Base-by-base conservation (phyloP, 1,140 invertebrate species). In the Caenorhabditis brenneri region DNA sequence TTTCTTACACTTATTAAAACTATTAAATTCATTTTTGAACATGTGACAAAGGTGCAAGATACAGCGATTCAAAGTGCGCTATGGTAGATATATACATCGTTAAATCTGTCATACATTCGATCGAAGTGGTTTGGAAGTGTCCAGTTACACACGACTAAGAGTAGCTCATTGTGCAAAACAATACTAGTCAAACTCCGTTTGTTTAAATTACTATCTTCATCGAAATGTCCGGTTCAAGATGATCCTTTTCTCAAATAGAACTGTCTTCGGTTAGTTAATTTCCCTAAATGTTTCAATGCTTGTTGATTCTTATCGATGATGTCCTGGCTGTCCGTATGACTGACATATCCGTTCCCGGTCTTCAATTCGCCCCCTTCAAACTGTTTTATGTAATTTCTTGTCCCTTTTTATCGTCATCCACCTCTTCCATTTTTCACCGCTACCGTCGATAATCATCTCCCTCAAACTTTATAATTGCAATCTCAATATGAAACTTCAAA, bases 281-380 rank as follows among this genome's bases (percentile, higher is more conserved):
- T 74, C 22, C 33, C 29, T 22, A 42, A 65, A 39, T 36, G 16
- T 39, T 65, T 65, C 58, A 29, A 42, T 74, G 65, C 65, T 46
- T 74, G 33, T 74, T 74, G 65, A 65, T 74, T 46, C 65, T 74
- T 42, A 74, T 39, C 33, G 65, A 74, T 74, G 65, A 33, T 74
- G 65, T 74, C 36, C 36, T 74, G 58, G 15, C n/a, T 65, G 33
- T 46, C 36, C 29, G n/a, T 42, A 74, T 74, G 65, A 74, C 65
- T 42, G 65, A 42, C 65, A 74, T 74, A 74, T 74, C 65, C 65
- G 65, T 74, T 74, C 65, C 58, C 58, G 65, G 33, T 74, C 65
- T 42, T 33, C 31, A 33, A 33, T 65, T 65, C 16, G 27, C 24
- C 36, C 24, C 65, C 65, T 33, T 42, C 65, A 74, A 74, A 74